Evolutionary conservation across 2,888 invertebrate genomes (phyloP), one percentile per base, ranked within the genome.

Genomic region (Drosophila koepferae): DNA sequence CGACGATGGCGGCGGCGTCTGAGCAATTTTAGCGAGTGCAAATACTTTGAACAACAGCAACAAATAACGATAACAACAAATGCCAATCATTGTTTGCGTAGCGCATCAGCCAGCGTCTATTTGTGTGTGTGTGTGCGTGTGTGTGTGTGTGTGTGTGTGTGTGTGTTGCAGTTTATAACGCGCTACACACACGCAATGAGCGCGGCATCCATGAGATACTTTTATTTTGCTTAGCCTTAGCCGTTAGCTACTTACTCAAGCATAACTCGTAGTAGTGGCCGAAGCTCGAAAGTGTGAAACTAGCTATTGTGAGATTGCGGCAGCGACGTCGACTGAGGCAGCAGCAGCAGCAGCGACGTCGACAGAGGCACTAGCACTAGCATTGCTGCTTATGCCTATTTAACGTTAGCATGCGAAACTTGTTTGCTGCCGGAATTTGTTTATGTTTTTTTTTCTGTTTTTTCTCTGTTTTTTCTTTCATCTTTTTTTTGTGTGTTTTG

Each of bases 51-150:
- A 38, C 72, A 70, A 54, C 36, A 61, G 53, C 81, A 59, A 54
- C 55, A 66, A 69, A 63, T 43, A 74, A 67, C 74, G 82, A 86
- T 86, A 82, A 80, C 90, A 85, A 75, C 83, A 77, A 89, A 89
- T 85, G 85, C 85, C 85, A 89, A 86, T 86, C 86, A 90, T 90
- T 86, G 83, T 88, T 86, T 74, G 86, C 85, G 86, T 80, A 89
- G 88, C 86, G 75, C 88, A 89, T 85, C 85, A 89, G 90, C 82
- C 74, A 3, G 16, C n/a, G 14, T 31, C 49, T n/a, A 18, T 31
- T 20, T 51, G 34, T 28, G 54, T 41, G 43, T 36, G 38, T 44
- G 48, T 56, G 38, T 43, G 40, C 43, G 34, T 58, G 23, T 16
- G 31, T 31, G 20, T 34, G 60, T n/a, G 31, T 36, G 36, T 55